phyloP scores from a whole-genome alignment of 53 echinoderm and acorn worm species.

The Apostichopus leukothele region DNA sequence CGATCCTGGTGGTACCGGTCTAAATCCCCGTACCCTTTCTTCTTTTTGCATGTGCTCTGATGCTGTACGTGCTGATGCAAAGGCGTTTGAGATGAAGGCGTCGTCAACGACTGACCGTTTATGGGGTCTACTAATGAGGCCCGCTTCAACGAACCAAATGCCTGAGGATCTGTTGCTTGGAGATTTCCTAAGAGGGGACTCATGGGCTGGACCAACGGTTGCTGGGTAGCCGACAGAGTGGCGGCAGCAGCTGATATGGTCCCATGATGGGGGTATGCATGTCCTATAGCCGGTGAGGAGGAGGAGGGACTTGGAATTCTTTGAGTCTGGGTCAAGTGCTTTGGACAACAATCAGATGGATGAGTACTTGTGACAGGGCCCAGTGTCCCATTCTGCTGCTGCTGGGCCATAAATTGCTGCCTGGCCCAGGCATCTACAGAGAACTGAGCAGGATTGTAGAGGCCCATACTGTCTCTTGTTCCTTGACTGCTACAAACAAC shows the following conservation, averaged over 20 bases:
- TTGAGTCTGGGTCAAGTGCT: constrained; percentile 8
- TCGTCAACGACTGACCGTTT: constrained; percentile 20
- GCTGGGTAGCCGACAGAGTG: constrained; percentile 1
- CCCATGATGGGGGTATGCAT: not conserved
- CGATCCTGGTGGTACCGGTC: not conserved
- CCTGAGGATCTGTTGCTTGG: constrained; percentile 21
- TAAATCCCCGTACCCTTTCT: constrained; percentile 66
- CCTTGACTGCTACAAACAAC: constrained; percentile 49
- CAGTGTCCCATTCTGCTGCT: constrained; percentile 32
- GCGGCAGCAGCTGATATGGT: not conserved
- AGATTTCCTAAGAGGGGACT: constrained; percentile 30
- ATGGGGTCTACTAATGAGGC: not conserved
- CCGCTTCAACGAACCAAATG: constrained; percentile 16
- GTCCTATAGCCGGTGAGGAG: not conserved
- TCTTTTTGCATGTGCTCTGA: constrained; percentile 46
- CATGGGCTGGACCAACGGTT: constrained; percentile 30
- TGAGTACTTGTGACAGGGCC: constrained; percentile 39
- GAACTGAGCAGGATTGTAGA: constrained; percentile 36
- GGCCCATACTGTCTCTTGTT: constrained; percentile 57
- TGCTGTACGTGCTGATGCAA: constrained; percentile 61
- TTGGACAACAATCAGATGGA: constrained; percentile 39
- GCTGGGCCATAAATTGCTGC: constrained; percentile 56
- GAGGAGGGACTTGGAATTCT: not conserved
- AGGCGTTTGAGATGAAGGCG: constrained; percentile 63
- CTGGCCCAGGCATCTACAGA: constrained; percentile 56